Evolutionary conservation across 92 coral and sea anemone genomes (phyloP).

Genomic region (Heteractis magnifica): DNA sequence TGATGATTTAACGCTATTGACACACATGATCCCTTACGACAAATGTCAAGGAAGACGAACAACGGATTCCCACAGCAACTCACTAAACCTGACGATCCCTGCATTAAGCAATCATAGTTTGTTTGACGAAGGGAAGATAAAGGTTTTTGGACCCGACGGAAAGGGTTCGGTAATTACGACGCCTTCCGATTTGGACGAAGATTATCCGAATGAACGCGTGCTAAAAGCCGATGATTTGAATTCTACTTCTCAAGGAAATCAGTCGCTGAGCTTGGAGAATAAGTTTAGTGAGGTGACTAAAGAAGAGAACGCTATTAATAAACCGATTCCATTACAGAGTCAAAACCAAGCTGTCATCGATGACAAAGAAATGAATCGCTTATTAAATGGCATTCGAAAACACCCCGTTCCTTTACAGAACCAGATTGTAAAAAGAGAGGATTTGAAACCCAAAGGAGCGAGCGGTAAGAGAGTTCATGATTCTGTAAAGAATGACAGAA

Average conservation of each 20-base stretch:
- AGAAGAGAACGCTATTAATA: background rate
- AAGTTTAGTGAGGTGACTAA: background rate
- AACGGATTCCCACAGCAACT: slow-evolving; percentile 84
- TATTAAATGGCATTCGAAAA: background rate
- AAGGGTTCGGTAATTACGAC: slow-evolving; percentile 32
- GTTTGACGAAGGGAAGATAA: slow-evolving; percentile 63
- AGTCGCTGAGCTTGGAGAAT: background rate
- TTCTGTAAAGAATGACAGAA: background rate
- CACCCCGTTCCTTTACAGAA: background rate
- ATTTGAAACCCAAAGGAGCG: background rate
- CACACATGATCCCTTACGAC: slow-evolving; percentile 77
- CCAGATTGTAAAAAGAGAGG: background rate
- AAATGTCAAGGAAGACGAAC: slow-evolving; percentile 50
- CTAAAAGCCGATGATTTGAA: slow-evolving; percentile 2
- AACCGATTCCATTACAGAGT: background rate
- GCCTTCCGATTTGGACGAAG: slow-evolving; percentile 17
- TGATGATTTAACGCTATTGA: slow-evolving; percentile 67
- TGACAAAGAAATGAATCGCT: background rate
- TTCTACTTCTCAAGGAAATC: background rate
- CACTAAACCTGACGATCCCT: slow-evolving; percentile 17
- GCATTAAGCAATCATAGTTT: slow-evolving; percentile 41
- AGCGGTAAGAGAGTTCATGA: background rate
- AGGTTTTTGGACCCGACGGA: slow-evolving; percentile 43
- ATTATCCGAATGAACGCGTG: slow-evolving; percentile 8
- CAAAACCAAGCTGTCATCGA: background rate